Percentiles rank a stretch among this genome's conserved stretches.
These are phyloP conservation scores for Onchidella celtica DNA, from an alignment of 2,888 invertebrate genomes.

Conservation along the genomic window DNA sequence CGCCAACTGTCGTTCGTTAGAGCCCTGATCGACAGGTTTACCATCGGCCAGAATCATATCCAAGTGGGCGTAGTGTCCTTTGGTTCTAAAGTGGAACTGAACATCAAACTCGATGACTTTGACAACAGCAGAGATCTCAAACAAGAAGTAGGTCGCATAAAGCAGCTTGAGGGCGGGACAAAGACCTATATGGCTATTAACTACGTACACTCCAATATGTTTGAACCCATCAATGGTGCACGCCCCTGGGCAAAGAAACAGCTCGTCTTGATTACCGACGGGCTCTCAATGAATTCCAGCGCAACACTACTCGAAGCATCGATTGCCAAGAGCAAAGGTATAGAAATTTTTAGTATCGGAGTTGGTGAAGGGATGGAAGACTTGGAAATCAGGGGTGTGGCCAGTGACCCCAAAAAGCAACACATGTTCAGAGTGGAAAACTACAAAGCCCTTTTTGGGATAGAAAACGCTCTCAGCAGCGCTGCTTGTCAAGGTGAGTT, in stretches of 20 bases:
- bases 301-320: slow-evolving; percentile 54
- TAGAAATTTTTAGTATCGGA: slow-evolving; percentile 64
- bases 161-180: slow-evolving; percentile 56
- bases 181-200: slow-evolving; percentile 60
- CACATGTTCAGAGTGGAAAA: slow-evolving; percentile 65
- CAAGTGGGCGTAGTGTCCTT: slow-evolving; percentile 63
- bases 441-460: slow-evolving; percentile 59
- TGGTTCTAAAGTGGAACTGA: slow-evolving; percentile 51
- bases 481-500: slow-evolving; percentile 63
- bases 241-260: slow-evolving; percentile 59
- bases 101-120: slow-evolving; percentile 57
- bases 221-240: slow-evolving; percentile 56
- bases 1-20: slow-evolving; percentile 56
- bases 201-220: slow-evolving; percentile 54
- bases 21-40: slow-evolving; percentile 53
- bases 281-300: slow-evolving; percentile 52
- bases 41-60: slow-evolving; percentile 54
- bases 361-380: slow-evolving; percentile 62
- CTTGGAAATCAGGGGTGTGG: slow-evolving; percentile 61
- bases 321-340: slow-evolving; percentile 52
- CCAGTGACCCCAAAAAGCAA: slow-evolving; percentile 61
- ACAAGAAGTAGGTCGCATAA: slow-evolving; percentile 57
- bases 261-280: slow-evolving; percentile 70
- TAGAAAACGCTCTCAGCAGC: slow-evolving; percentile 60
- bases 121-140: slow-evolving; percentile 53